These are phyloP conservation scores for Apis cerana DNA, from an alignment of 1,140 invertebrate genomes.

Conservation along the genomic window DNA sequence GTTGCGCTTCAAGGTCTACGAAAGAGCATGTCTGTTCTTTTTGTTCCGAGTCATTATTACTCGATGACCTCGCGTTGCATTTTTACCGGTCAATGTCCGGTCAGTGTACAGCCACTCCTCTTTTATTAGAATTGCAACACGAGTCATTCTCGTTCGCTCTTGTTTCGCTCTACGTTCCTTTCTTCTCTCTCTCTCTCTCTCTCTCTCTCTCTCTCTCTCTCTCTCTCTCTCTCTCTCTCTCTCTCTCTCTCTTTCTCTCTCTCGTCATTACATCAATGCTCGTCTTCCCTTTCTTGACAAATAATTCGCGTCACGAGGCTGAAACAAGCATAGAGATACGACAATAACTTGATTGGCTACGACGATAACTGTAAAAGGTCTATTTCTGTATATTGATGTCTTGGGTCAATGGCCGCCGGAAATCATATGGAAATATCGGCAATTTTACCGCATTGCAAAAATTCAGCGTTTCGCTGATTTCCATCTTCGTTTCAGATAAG, in stretches of 20 bases:
- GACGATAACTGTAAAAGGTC: conserved; percentile 23
- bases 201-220: background rate
- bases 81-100: conserved; percentile 64
- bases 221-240: background rate
- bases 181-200: background rate
- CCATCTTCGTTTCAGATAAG: background rate
- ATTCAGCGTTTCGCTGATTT: background rate
- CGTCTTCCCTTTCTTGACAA: background rate
- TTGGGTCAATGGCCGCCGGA: conserved; percentile 26
- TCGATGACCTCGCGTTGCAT: conserved; percentile 36
- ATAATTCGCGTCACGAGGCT: background rate
- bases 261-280: background rate
- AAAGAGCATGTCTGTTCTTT: background rate
- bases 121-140: background rate
- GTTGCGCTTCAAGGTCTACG: conserved; percentile 27
- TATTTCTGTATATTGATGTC: conserved; percentile 18
- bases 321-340: conserved; percentile 20
- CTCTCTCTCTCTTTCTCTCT: too few species aligned
- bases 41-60: background rate
- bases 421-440: background rate
- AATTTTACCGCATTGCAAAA: background rate
- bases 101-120: conserved; percentile 44
- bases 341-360: conserved; percentile 20
- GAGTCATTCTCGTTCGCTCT: background rate
- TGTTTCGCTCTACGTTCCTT: background rate